Evolutionary conservation across 2,888 invertebrate genomes (phyloP).

Genomic region (Metalampra italica): DNA sequence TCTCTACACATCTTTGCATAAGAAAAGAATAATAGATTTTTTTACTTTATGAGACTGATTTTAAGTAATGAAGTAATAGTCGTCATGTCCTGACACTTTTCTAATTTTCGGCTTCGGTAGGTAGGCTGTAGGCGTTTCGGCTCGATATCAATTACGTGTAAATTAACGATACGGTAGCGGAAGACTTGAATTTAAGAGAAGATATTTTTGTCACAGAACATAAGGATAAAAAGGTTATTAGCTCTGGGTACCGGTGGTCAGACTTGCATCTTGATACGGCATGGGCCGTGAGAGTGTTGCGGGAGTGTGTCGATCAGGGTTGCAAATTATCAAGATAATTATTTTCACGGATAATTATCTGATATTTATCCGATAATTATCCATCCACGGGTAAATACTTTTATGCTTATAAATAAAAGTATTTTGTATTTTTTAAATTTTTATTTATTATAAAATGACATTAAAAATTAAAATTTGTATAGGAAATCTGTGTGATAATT

Average conservation of each 20-base stretch:
- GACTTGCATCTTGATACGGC: conserved; percentile 27
- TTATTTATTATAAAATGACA: no score
- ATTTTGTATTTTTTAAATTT: no score
- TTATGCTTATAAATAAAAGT: no score
- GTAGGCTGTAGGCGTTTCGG: conserved; percentile 44
- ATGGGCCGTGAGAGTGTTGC: not conserved
- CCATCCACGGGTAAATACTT: no score
- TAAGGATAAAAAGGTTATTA: conserved; percentile 45
- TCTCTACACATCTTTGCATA: no score
- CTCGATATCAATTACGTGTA: conserved; percentile 66
- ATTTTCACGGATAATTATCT: no score
- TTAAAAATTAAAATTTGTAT: no score
- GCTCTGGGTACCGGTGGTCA: conserved; percentile 70
- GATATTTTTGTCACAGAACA: conserved; percentile 74
- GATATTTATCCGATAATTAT: no score
- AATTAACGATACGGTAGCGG: conserved; percentile 50
- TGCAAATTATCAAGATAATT: no score
- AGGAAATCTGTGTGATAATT: no score
- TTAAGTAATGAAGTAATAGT: conserved; percentile 63
- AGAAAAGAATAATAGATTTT: conserved; percentile 26
- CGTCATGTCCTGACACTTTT: conserved; percentile 39
- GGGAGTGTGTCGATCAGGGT: no score
- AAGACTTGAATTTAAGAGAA: conserved; percentile 56
- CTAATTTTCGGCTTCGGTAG: conserved; percentile 10
- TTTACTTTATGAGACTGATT: conserved; percentile 74